Evolutionary conservation across 2,888 invertebrate genomes (phyloP).

Genomic region (Hydroisotoma schaefferi): DNA sequence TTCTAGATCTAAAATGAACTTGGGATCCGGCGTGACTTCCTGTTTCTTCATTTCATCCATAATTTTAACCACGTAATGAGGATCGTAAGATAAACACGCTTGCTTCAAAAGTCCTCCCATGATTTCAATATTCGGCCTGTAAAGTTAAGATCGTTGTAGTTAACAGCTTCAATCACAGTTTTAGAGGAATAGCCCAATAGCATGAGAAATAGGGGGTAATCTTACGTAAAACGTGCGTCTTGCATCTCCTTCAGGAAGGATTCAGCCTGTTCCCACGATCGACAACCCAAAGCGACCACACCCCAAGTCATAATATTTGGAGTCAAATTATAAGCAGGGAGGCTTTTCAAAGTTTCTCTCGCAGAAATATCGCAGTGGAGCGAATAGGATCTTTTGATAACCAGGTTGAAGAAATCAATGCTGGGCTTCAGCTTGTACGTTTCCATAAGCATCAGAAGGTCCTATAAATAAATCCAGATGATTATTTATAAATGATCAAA

Average conservation of each 20-base stretch:
- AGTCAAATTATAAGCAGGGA: slow-evolving; percentile 51
- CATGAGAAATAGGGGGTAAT: slow-evolving; percentile 3
- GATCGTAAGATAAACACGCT: slow-evolving; percentile 61
- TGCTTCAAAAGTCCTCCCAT: slow-evolving; percentile 68
- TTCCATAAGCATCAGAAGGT: slow-evolving; percentile 63
- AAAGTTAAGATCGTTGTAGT: slow-evolving; percentile 50
- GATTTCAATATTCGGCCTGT: slow-evolving; percentile 69
- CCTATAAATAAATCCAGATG: slow-evolving; percentile 45
- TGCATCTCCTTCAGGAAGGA: slow-evolving; percentile 69
- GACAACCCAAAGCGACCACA: slow-evolving; percentile 74
- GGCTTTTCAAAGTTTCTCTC: slow-evolving; percentile 53
- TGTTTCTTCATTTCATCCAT: slow-evolving; percentile 64
- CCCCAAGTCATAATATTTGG: slow-evolving; percentile 83
- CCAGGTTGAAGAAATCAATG: slow-evolving; percentile 77
- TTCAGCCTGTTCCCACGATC: slow-evolving; percentile 61
- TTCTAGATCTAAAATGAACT: slow-evolving; percentile 63
- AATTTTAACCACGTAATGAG: slow-evolving; percentile 65
- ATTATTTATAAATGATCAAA: not conserved
- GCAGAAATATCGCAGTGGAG: slow-evolving; percentile 68
- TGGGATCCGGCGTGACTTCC: slow-evolving; percentile 61
- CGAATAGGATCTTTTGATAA: slow-evolving; percentile 75
- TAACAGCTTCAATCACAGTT: slow-evolving; percentile 9
- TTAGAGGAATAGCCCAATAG: not conserved
- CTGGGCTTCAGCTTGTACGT: slow-evolving; percentile 64
- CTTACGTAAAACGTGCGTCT: slow-evolving; percentile 62